Evolutionary conservation across 2,888 invertebrate genomes (phyloP).

Genomic region (Caenorhabditis sp.): DNA sequence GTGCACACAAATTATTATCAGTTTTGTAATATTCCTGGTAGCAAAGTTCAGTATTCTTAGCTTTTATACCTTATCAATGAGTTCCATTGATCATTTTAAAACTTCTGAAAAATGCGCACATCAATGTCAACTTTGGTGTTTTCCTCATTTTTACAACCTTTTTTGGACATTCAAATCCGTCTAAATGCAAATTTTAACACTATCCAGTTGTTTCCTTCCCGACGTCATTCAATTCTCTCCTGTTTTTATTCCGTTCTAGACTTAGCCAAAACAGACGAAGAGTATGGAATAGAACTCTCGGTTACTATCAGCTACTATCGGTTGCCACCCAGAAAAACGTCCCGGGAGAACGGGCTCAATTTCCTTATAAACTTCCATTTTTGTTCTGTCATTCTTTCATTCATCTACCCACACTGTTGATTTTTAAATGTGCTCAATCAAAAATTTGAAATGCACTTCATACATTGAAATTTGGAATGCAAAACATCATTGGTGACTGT

Average conservation of each 20-base stretch:
- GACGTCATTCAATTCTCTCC: slow-evolving; percentile 16
- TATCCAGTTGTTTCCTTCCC: not conserved
- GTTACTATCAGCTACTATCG: slow-evolving; percentile 7
- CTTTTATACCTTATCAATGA: not conserved
- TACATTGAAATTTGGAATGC: slow-evolving; percentile 1
- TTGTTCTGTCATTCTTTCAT: not conserved
- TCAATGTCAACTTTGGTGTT: not conserved
- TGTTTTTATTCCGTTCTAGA: not conserved
- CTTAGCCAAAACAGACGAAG: not conserved
- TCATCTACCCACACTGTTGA: not conserved
- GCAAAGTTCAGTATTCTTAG: not conserved
- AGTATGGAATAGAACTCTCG: not conserved
- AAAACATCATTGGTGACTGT: not conserved
- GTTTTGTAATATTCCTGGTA: too few relatives aligned
- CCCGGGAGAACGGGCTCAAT: not conserved
- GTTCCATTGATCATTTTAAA: slow-evolving; percentile 22
- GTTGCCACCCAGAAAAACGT: not conserved
- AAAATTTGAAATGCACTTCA: not conserved
- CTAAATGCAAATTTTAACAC: slow-evolving; percentile 44
- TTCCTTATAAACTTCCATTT: not conserved
- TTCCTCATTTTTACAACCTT: slow-evolving; percentile 21
- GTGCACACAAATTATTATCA: too few relatives aligned
- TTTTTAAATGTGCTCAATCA: not conserved
- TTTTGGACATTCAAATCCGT: slow-evolving; percentile 37
- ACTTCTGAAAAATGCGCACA: slow-evolving; percentile 8